These are phyloP conservation scores for Corythaixoides concolor DNA, from an alignment of 2,113 vertebrate genomes.

Conservation along the genomic window DNA sequence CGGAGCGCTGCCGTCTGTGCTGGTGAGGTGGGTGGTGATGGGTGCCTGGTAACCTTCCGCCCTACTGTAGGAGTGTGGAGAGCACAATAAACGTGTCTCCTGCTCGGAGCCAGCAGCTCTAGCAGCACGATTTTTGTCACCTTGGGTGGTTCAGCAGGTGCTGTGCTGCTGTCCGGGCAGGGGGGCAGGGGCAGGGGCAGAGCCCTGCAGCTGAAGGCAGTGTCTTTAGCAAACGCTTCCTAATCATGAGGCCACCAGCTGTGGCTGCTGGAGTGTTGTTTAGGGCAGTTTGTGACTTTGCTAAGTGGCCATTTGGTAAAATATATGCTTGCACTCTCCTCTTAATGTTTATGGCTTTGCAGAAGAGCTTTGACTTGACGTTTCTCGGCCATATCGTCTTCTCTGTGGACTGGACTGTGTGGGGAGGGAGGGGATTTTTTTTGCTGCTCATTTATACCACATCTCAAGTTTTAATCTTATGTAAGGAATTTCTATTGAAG, in stretches of 20 bases:
- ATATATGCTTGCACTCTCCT: not conserved
- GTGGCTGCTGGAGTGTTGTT: not conserved
- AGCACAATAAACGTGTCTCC: fast-evolving
- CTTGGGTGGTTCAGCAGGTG: too few relatives aligned
- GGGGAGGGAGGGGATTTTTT: not conserved
- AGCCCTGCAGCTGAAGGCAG: not conserved
- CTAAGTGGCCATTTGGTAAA: not conserved
- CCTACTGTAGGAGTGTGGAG: too few relatives aligned
- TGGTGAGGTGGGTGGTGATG: too few relatives aligned
- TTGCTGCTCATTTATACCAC: not conserved
- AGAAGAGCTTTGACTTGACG: not conserved
- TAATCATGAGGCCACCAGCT: not conserved
- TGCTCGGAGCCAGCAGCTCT: too few relatives aligned
- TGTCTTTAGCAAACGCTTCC: not conserved
- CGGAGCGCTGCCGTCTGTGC: too few relatives aligned
- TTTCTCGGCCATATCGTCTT: not conserved
- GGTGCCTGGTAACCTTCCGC: not conserved
- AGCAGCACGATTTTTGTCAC: too few relatives aligned
- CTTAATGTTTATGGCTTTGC: not conserved
- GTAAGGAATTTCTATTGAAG: not conserved
- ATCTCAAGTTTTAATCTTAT: not conserved
- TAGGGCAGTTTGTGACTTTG: not conserved
- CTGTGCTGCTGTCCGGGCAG: not conserved
- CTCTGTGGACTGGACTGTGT: not conserved
- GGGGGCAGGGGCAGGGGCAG: fast-evolving